phyloP scores from a whole-genome alignment of 2,113 vertebrate genomes.

The Sialia sialis region DNA sequence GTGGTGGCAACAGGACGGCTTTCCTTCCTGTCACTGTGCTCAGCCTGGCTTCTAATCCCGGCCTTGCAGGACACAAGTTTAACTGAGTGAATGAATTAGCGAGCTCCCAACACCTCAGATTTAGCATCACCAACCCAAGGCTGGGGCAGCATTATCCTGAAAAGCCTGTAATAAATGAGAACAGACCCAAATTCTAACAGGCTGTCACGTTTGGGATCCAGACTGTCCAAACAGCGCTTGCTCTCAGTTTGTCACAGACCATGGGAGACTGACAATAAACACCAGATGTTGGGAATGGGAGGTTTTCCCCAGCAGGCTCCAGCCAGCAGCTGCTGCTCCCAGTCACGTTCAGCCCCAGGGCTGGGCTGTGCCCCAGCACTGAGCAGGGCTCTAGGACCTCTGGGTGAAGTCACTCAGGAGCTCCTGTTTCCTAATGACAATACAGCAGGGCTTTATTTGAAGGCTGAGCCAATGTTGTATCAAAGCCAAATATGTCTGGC shows the following conservation, averaged over 20 bases:
- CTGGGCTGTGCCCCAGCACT: neutral
- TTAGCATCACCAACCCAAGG: rapidly evolving
- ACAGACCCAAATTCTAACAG: neutral
- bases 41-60: neutral
- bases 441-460: conserved; percentile 43
- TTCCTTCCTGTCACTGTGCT: neutral
- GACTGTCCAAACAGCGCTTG: neutral
- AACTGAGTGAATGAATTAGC: neutral
- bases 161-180: neutral
- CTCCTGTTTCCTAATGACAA: conserved; percentile 2
- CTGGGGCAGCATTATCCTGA: neutral
- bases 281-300: neutral
- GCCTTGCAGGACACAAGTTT: neutral
- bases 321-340: neutral
- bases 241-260: neutral
- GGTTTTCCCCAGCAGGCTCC: neutral
- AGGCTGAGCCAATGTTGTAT: conserved; percentile 25
- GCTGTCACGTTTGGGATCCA: neutral
- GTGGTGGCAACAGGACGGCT: too few species aligned
- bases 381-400: neutral
- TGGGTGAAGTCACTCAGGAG: neutral
- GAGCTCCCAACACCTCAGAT: neutral
- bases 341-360: neutral
- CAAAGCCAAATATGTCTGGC: conserved; percentile 51
- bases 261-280: neutral